A percentile compares a stretch with the other conserved stretches of the same genome.
Evolutionary conservation across 2,888 invertebrate genomes (phyloP).

Genomic region (Megamerina dolium): DNA sequence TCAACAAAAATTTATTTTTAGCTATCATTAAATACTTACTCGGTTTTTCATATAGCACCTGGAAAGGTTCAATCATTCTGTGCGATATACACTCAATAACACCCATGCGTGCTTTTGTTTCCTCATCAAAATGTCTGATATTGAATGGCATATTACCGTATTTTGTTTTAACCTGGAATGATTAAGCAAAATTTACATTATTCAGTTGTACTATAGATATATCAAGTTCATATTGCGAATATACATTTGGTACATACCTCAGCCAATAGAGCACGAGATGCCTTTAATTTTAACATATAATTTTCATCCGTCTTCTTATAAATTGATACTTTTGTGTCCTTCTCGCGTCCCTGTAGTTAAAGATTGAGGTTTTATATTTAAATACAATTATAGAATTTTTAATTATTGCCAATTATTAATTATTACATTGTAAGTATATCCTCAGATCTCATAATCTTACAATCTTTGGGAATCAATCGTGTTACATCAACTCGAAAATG

Average conservation of each 20-base stretch:
- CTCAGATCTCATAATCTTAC: conserved; percentile 52
- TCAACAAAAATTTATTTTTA: no score
- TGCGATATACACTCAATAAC: conserved; percentile 97
- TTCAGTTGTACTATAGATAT: background rate
- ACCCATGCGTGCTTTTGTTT: conserved; percentile 96
- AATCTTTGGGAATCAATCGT: conserved; percentile 37
- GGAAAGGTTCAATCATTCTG: conserved; percentile 96
- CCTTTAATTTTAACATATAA: conserved; percentile 95
- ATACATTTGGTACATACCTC: conserved; percentile 54
- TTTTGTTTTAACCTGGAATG: conserved; percentile 68
- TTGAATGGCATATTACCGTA: conserved; percentile 98
- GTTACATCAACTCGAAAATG: conserved; percentile 17
- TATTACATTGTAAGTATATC: conserved; percentile 23
- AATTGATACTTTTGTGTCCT: conserved; percentile 92
- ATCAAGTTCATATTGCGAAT: background rate
- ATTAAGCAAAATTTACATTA: background rate
- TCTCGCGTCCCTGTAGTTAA: conserved; percentile 77
- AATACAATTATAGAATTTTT: conserved; percentile 1
- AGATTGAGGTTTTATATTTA: background rate
- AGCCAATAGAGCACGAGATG: conserved; percentile 85
- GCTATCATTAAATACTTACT: conserved; percentile 52
- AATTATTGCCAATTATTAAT: background rate
- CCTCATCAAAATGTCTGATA: conserved; percentile 89
- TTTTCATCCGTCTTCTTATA: conserved; percentile 97
- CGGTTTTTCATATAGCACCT: conserved; percentile 77